These are phyloP conservation scores for Erinaceus europaeus DNA, from an alignment of 2,113 vertebrate genomes.

Conservation along the genomic window DNA sequence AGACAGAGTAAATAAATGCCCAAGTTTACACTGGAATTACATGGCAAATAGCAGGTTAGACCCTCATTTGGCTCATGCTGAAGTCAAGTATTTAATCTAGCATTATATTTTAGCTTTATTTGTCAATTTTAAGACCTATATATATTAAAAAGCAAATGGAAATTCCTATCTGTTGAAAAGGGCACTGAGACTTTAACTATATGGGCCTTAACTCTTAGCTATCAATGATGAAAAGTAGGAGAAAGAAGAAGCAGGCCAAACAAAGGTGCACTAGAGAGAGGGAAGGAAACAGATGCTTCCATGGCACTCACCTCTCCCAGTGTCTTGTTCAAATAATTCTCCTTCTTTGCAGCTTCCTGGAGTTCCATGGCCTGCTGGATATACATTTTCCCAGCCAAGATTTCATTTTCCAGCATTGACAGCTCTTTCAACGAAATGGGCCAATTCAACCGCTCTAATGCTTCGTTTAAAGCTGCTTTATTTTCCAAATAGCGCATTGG, in stretches of 20 bases:
- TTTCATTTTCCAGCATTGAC: constrained; percentile 84
- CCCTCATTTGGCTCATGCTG: neutral
- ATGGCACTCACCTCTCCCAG: neutral
- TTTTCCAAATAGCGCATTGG: constrained; percentile 83
- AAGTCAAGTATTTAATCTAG: neutral
- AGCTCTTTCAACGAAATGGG: constrained; percentile 84
- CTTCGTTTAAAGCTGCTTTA: constrained; percentile 79
- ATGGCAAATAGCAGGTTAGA: neutral
- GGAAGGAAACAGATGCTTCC: neutral
- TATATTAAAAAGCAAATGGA: neutral
- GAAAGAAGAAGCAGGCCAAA: neutral
- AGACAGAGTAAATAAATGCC: neutral
- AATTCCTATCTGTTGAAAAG: neutral
- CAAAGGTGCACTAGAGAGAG: neutral
- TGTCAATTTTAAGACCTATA: neutral
- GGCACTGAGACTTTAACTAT: neutral
- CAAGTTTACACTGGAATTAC: neutral
- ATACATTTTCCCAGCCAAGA: constrained; percentile 79
- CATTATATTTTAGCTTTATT: neutral
- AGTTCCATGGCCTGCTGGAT: constrained; percentile 84
- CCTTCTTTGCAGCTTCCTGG: constrained; percentile 77
- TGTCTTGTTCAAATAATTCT: constrained; percentile 4
- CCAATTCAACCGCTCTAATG: constrained; percentile 82
- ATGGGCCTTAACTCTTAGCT: neutral
- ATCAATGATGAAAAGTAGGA: neutral